A percentile compares a stretch with the other conserved stretches of the same genome.
phyloP scores from a whole-genome alignment of 2,888 invertebrate species.

The Morpho helenor region DNA sequence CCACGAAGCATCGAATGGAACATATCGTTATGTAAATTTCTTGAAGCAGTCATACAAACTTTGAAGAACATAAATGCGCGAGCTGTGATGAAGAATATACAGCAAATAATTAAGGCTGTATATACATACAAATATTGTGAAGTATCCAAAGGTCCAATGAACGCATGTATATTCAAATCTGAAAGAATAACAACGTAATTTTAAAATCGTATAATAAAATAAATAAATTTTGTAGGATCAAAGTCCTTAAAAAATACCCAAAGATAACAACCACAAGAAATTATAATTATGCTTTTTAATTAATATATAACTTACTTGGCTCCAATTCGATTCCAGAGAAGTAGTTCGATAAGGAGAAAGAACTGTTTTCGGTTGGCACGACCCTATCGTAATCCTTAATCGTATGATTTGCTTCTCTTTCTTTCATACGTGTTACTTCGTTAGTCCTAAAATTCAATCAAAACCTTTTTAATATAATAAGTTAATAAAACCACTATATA shows the following conservation, averaged over 20 bases:
- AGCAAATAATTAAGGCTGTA: conserved; percentile 61
- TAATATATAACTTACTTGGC: conserved; percentile 42
- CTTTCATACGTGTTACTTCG: conserved; percentile 66
- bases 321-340: conserved; percentile 53
- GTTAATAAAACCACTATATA: too few species aligned
- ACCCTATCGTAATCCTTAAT: conserved; percentile 51
- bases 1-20: conserved; percentile 87
- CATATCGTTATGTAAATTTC: conserved; percentile 90
- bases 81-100: conserved; percentile 77
- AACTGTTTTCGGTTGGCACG: conserved; percentile 42
- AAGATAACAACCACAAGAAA: too few species aligned
- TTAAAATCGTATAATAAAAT: background rate
- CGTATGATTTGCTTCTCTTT: conserved; percentile 57
- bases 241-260: too few species aligned
- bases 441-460: conserved; percentile 55
- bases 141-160: conserved; percentile 66
- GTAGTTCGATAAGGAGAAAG: conserved; percentile 56
- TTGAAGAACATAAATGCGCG: conserved; percentile 85
- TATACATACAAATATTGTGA: conserved; percentile 68
- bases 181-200: conserved; percentile 21
- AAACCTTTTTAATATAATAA: background rate
- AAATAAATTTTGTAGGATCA: background rate
- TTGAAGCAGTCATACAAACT: conserved; percentile 87
- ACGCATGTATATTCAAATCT: conserved; percentile 65
- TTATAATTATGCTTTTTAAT: background rate